These are phyloP conservation scores for Drosophila pseudoobscura DNA, from an alignment of 1,140 invertebrate species.

Conservation along the genomic window DNA sequence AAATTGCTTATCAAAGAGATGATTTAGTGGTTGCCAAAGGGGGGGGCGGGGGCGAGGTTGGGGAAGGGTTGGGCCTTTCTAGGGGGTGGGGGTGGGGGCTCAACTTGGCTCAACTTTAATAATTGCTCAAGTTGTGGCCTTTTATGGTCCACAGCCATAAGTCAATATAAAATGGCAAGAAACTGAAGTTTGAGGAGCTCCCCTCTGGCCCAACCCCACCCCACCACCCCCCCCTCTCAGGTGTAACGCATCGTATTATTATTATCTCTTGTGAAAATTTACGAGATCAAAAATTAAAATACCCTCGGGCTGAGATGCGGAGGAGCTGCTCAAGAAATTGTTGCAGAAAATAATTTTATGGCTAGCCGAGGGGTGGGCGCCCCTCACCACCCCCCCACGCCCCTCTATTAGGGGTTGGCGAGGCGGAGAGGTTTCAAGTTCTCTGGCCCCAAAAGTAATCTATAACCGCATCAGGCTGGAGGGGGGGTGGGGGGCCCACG, in stretches of 20 bases:
- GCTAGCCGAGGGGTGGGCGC: conserved; percentile 64
- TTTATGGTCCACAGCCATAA: conserved; percentile 73
- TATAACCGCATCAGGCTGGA: conserved; percentile 62
- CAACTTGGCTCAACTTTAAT: conserved; percentile 64
- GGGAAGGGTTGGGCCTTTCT: neutral
- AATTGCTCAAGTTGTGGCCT: conserved; percentile 78
- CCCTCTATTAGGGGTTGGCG: conserved; percentile 39
- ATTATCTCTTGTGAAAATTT: conserved; percentile 81
- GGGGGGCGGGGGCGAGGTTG: neutral
- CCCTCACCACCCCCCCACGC: no score
- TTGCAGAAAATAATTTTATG: conserved; percentile 79
- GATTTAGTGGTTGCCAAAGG: conserved; percentile 67
- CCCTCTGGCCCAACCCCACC: neutral
- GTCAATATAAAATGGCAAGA: conserved; percentile 62
- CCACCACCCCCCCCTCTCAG: conserved; percentile 28
- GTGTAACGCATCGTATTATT: conserved; percentile 78
- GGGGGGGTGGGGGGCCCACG: conserved; percentile 4
- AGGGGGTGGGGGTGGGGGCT: neutral
- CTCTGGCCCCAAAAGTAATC: conserved; percentile 52
- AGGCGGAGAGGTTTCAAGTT: neutral
- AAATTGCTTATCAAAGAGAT: conserved; percentile 81
- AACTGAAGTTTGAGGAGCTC: conserved; percentile 26
- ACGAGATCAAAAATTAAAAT: conserved; percentile 83
- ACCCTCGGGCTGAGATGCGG: conserved; percentile 35
- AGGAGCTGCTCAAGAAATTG: conserved; percentile 69